phyloP scores from a whole-genome alignment of 2,113 vertebrate species.

The Hydrolagus affinis region DNA sequence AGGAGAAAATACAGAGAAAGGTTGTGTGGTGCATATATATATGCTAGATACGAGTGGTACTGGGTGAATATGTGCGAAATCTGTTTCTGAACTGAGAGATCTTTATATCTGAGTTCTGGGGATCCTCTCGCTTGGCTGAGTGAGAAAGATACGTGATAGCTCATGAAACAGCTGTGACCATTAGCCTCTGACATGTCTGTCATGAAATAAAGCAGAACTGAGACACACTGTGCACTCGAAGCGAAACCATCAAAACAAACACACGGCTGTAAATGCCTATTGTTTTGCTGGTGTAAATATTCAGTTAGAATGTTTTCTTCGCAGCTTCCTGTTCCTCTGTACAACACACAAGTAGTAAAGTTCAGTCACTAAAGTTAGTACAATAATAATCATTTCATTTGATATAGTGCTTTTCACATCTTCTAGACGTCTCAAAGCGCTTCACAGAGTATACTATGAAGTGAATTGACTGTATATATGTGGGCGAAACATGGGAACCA shows the following conservation, averaged over 20 bases:
- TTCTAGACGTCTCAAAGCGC: no score
- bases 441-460: no score
- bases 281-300: neutral
- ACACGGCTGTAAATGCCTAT: neutral
- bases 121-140: neutral
- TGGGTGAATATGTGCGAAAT: neutral
- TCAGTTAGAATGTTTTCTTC: neutral
- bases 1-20: neutral
- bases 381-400: no score
- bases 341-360: no score
- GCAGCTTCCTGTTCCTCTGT: neutral
- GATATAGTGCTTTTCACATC: no score
- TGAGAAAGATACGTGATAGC: neutral
- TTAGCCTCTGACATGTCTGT: neutral
- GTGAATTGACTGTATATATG: no score
- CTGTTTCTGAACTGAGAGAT: neutral
- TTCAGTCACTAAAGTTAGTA: no score
- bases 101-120: constrained; percentile 1
- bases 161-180: constrained; percentile 18
- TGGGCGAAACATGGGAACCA: no score
- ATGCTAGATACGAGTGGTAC: neutral
- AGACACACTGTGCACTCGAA: constrained; percentile 1
- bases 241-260: constrained; percentile 10
- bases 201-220: constrained; percentile 14
- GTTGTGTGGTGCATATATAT: neutral